Percentiles rank a stretch among this genome's conserved stretches.
Evolutionary conservation across 2,797 vertebrate species (phyloP).

Genomic region (Hirundo rustica): DNA sequence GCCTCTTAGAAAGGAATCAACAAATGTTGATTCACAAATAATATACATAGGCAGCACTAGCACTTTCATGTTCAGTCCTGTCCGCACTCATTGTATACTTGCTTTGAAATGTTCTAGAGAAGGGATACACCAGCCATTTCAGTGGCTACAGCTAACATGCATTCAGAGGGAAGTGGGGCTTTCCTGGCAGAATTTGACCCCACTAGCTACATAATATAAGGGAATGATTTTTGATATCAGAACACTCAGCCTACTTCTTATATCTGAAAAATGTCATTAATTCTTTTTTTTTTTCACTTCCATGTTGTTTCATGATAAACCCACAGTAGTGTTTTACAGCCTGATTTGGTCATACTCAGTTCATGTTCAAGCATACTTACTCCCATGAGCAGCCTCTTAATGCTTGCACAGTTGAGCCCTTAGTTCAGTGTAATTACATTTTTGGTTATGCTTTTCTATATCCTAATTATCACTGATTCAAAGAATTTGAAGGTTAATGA

Average conservation of each 20-base stretch:
- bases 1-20: background rate
- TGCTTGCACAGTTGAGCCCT: background rate
- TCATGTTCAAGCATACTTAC: background rate
- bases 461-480: slow-evolving; percentile 52
- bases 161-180: background rate
- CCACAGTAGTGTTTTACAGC: background rate
- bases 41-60: background rate
- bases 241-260: background rate
- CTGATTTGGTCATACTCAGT: background rate
- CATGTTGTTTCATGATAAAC: background rate
- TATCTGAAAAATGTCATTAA: background rate
- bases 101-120: background rate
- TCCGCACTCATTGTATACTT: background rate
- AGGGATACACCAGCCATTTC: background rate
- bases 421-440: slow-evolving; percentile 29
- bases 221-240: background rate
- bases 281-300: background rate
- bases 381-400: background rate
- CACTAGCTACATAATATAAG: background rate
- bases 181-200: background rate
- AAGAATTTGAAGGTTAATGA: slow-evolving; percentile 50
- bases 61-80: background rate
- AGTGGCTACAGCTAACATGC: rapidly evolving
- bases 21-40: background rate
- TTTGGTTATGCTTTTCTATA: slow-evolving; percentile 43